phyloP scores from a whole-genome alignment of 1,140 invertebrate genomes.

The Drosophila kepulauana region DNA sequence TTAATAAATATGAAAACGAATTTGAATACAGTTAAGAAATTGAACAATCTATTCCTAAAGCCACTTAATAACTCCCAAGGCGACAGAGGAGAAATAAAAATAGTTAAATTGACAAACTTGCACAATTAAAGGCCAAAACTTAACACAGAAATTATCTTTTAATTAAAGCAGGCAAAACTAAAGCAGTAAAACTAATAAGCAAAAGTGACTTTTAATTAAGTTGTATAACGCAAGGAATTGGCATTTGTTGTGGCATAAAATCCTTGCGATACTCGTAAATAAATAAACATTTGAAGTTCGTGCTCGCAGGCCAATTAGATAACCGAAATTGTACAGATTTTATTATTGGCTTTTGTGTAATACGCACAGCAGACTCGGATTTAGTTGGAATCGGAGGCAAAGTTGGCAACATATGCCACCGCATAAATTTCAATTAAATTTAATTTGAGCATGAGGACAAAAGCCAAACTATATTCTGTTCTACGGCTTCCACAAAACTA shows the following conservation, averaged over 20 bases:
- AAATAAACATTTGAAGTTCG: slow-evolving; percentile 1
- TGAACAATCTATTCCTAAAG: too few species aligned
- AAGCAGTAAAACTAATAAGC: background rate
- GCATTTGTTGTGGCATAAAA: background rate
- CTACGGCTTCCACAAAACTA: slow-evolving; percentile 37
- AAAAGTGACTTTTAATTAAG: background rate
- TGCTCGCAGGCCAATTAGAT: slow-evolving; percentile 1
- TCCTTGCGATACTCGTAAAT: background rate
- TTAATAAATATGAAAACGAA: too few species aligned
- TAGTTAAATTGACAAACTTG: too few species aligned
- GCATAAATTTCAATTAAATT: slow-evolving; percentile 41
- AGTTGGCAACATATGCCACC: slow-evolving; percentile 29
- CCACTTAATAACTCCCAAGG: too few species aligned
- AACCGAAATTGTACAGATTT: slow-evolving; percentile 6
- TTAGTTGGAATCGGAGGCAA: background rate
- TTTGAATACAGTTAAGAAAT: too few species aligned
- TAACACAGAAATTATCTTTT: background rate
- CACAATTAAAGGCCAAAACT: background rate
- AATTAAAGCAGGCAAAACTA: background rate
- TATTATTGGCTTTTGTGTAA: slow-evolving; percentile 7
- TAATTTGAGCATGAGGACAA: slow-evolving; percentile 29
- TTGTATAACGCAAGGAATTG: background rate
- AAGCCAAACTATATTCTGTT: slow-evolving; percentile 13
- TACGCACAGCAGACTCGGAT: background rate
- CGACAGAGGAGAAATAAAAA: too few species aligned